phyloP scores from a whole-genome alignment of 2,797 vertebrate species.

The Lindbergichthys nudifrons region DNA sequence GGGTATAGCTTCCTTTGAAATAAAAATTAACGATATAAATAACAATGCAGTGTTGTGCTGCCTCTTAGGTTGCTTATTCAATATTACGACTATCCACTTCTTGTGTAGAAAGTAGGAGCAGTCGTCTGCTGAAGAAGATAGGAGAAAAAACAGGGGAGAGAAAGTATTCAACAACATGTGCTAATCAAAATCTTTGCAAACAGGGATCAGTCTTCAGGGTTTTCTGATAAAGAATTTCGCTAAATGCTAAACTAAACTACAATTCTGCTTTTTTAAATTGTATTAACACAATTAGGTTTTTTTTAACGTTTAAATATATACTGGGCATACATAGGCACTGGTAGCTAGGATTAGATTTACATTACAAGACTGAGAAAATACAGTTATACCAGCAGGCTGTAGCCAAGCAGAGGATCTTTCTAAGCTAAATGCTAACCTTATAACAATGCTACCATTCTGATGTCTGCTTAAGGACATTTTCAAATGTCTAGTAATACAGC shows the following conservation, averaged over 20 bases:
- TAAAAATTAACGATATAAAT: conserved; percentile 59
- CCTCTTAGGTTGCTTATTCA: conserved; percentile 16
- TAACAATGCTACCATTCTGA: no score
- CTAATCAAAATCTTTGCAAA: not conserved
- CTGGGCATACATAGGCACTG: not conserved
- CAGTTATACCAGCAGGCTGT: no score
- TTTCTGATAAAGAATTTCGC: not conserved
- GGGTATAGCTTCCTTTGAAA: conserved; percentile 47
- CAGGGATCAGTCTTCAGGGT: not conserved
- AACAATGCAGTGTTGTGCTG: conserved; percentile 31
- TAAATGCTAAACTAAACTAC: not conserved
- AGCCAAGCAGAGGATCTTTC: no score
- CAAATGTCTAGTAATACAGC: not conserved
- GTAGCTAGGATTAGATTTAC: not conserved
- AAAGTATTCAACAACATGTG: not conserved
- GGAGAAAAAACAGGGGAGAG: no score
- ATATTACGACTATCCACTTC: conserved; percentile 21
- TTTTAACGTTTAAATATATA: not conserved
- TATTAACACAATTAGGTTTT: not conserved
- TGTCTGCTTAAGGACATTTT: no score
- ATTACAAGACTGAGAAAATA: no score
- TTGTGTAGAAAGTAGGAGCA: conserved; percentile 1
- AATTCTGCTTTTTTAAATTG: not conserved
- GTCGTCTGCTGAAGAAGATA: conserved; percentile 1
- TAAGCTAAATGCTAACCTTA: no score